These are phyloP conservation scores for Stichopus horrens DNA, from an alignment of 53 echinoderm and acorn worm genomes.

Conservation along the genomic window DNA sequence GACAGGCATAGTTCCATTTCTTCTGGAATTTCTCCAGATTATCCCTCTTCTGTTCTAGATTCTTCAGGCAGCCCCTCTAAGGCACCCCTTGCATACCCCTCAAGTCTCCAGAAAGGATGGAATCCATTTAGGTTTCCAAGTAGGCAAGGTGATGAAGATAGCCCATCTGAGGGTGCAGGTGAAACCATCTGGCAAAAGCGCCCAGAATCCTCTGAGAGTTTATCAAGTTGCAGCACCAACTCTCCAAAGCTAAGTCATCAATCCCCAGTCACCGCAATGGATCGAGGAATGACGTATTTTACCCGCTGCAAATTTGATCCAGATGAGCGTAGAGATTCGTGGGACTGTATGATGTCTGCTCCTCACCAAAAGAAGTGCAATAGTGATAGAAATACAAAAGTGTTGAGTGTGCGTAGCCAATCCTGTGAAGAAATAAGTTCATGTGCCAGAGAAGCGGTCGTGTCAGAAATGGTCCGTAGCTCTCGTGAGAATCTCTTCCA, in stretches of 20 bases:
- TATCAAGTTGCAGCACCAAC: conserved; percentile 39
- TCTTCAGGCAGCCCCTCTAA: conserved; percentile 58
- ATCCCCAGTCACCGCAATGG: conserved; percentile 66
- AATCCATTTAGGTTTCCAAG: conserved; percentile 73
- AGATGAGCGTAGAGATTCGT: conserved; percentile 59
- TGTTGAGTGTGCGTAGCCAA: conserved; percentile 69
- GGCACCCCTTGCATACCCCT: conserved; percentile 15
- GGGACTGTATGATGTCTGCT: conserved; percentile 42
- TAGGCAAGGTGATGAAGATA: conserved; percentile 54
- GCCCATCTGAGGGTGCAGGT: conserved; percentile 45
- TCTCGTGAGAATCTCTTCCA: conserved; percentile 72
- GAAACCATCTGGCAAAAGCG: conserved; percentile 79
- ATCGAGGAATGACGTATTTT: conserved; percentile 60
- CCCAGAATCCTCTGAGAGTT: conserved; percentile 67
- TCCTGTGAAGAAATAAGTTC: conserved; percentile 97
- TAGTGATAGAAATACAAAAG: conserved; percentile 56
- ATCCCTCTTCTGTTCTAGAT: conserved; percentile 54
- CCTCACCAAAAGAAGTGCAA: conserved; percentile 61
- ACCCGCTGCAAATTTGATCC: conserved; percentile 68
- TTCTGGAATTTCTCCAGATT: conserved; percentile 86
- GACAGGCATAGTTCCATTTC: conserved; percentile 68
- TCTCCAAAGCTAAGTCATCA: conserved; percentile 54
- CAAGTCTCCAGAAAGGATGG: conserved; percentile 56
- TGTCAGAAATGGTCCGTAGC: conserved; percentile 88
- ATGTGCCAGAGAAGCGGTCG: conserved; percentile 87